Conservation (phyloP, 2,888 invertebrate genomes). For the Eupeodes latifasciatus region DNA sequence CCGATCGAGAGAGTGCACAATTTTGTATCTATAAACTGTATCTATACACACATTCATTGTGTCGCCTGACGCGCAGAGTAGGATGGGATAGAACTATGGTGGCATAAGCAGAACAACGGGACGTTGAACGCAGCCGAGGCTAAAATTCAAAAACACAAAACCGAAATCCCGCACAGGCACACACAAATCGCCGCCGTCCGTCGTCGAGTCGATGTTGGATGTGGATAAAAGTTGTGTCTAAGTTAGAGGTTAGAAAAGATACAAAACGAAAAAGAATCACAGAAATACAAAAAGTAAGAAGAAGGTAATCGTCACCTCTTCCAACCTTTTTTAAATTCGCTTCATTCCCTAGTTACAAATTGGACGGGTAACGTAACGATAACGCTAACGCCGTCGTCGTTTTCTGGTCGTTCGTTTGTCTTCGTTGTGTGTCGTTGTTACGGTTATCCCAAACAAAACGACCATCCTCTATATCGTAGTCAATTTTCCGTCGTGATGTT, state of each 20-base stretch:
- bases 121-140: constrained; percentile 32
- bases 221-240: constrained; percentile 36
- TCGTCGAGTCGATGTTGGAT: constrained; percentile 54
- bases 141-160: constrained; percentile 14
- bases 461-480: constrained; percentile 24
- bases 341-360: constrained; percentile 73
- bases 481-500: constrained; percentile 57
- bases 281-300: constrained; percentile 46
- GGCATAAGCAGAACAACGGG: constrained; percentile 10
- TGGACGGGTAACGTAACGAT: constrained; percentile 70
- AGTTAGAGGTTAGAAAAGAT: constrained; percentile 24
- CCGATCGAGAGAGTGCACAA: constrained; percentile 11
- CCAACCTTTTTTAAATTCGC: constrained; percentile 69
- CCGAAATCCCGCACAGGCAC: constrained; percentile 44
- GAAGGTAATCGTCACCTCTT: constrained; percentile 73
- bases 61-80: background rate
- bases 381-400: constrained; percentile 53
- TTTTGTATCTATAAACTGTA: constrained; percentile 34
- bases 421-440: constrained; percentile 54
- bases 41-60: constrained; percentile 35
- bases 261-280: constrained; percentile 39
- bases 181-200: constrained; percentile 57
- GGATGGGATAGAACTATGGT: constrained; percentile 16
- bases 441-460: background rate
- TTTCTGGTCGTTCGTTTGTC: constrained; percentile 41